Evolutionary conservation across 2,797 vertebrate genomes (phyloP).

Genomic region (Todus mexicanus): DNA sequence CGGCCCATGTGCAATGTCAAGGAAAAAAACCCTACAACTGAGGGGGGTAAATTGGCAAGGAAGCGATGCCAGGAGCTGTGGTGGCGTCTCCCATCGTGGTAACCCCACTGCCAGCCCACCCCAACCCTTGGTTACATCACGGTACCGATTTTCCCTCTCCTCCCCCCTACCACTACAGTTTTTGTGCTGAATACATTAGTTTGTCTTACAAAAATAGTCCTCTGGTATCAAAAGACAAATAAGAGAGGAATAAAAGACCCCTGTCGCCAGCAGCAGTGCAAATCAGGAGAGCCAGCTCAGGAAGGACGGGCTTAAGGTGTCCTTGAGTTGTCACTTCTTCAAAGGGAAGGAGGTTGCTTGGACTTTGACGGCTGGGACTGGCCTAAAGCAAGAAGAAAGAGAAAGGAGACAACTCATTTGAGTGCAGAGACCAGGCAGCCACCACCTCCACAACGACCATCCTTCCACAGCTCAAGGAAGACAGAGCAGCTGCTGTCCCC

Average conservation of each 20-base stretch:
- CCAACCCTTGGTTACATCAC: neutral
- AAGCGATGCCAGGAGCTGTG: neutral
- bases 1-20: neutral
- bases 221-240: constrained; percentile 37
- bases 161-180: neutral
- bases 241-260: constrained; percentile 1
- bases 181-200: neutral
- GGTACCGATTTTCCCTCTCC: neutral
- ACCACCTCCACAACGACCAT: neutral
- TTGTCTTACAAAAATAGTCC: constrained; percentile 58
- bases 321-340: constrained; percentile 76
- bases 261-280: constrained; percentile 62
- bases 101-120: neutral
- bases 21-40: neutral
- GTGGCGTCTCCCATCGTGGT: neutral
- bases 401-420: neutral
- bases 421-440: neutral
- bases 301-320: neutral
- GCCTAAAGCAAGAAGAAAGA: constrained; percentile 13
- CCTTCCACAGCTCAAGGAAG: neutral
- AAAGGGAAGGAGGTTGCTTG: constrained; percentile 74
- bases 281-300: constrained; percentile 53
- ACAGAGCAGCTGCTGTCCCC: neutral
- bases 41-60: neutral
- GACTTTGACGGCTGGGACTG: constrained; percentile 79